A percentile compares a stretch with the other conserved stretches of the same genome.
Evolutionary conservation across 2,888 invertebrate species (phyloP).

Genomic region (Dolomedes plantarius): DNA sequence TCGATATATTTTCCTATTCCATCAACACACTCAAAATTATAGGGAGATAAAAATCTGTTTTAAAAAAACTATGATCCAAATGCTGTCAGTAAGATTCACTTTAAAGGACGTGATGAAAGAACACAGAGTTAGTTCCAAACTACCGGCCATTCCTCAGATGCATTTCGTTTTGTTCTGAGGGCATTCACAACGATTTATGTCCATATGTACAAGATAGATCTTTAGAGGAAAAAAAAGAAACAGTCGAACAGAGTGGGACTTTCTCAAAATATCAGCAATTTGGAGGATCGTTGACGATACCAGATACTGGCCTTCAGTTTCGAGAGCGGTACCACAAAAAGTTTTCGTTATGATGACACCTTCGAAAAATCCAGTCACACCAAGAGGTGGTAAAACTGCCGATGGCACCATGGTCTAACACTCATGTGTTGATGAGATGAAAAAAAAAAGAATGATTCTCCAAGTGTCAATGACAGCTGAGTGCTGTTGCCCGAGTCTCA

Average conservation of each 20-base stretch:
- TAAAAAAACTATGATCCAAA: too few relatives aligned
- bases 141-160: background rate
- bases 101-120: background rate
- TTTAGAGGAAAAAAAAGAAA: background rate
- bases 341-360: too few relatives aligned
- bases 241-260: background rate
- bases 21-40: too few relatives aligned
- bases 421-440: background rate
- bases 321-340: too few relatives aligned
- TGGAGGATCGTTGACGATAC: background rate
- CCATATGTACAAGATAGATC: constrained; percentile 6
- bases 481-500: too few relatives aligned
- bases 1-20: too few relatives aligned
- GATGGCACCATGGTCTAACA: background rate
- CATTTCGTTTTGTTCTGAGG: background rate
- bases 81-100: too few relatives aligned
- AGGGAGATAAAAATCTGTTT: too few relatives aligned
- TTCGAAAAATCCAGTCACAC: too few relatives aligned
- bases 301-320: too few relatives aligned
- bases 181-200: constrained; percentile 12
- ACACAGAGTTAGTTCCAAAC: background rate
- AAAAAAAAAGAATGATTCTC: too few relatives aligned
- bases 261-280: background rate
- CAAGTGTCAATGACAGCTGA: too few relatives aligned
- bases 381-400: background rate